A percentile compares a stretch with the other conserved stretches of the same genome.
phyloP scores from a whole-genome alignment of 2,888 invertebrate genomes.

The Limnephilus lunatus region DNA sequence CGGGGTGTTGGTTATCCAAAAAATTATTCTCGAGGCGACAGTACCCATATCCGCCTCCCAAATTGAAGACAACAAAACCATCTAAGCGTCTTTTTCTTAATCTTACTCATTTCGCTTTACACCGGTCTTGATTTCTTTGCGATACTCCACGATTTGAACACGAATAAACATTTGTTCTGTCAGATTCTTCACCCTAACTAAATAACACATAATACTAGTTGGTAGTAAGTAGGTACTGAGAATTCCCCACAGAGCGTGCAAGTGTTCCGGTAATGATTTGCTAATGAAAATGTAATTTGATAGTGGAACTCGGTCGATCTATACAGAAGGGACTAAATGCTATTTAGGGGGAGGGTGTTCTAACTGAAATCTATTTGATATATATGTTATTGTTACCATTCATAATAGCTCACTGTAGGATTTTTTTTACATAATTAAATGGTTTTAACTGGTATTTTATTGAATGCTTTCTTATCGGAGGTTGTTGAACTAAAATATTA shows the following conservation, averaged over 20 bases:
- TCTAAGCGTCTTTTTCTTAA: too few relatives aligned
- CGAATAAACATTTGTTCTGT: background rate
- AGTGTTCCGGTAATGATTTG: background rate
- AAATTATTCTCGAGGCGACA: too few relatives aligned
- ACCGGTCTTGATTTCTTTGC: too few relatives aligned
- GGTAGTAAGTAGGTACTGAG: background rate
- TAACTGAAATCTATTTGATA: background rate
- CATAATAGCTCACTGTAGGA: background rate
- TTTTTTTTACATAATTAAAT: background rate
- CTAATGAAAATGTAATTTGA: constrained; percentile 2
- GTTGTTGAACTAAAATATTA: too few relatives aligned
- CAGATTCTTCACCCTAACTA: background rate
- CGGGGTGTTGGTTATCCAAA: too few relatives aligned
- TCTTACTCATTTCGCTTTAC: too few relatives aligned
- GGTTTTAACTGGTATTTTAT: too few relatives aligned
- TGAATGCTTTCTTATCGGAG: too few relatives aligned
- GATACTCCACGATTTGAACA: background rate
- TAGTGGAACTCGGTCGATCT: background rate
- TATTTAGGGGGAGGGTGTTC: background rate
- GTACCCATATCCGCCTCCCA: too few relatives aligned
- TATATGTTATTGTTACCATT: background rate
- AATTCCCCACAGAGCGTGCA: background rate
- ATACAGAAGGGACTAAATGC: background rate
- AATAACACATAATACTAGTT: background rate
- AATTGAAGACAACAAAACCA: too few relatives aligned